Base-by-base conservation (phyloP, 2,113 vertebrate species). In the Pterocles gutturalis region DNA sequence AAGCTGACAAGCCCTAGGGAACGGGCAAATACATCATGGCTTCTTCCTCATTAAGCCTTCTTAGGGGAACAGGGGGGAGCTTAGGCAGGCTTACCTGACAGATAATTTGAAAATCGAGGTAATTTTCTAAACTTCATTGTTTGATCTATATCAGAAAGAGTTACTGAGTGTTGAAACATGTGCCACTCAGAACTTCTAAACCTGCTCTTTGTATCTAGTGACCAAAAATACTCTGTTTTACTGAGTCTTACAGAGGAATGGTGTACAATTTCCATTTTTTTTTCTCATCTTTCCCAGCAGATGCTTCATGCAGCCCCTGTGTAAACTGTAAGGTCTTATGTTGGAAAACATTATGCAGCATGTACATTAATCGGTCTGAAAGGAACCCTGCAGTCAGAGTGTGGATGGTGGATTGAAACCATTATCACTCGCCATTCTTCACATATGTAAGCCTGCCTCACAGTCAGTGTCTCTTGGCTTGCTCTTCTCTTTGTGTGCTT, bases 71-170 rank as follows among this genome's bases (percentile, higher is more conserved):
- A 82, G 41, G 5, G 2, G 11, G 25, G 28, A 60, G 6, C 5
- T 90, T 76, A 72, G 26, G n/a, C 17, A 90, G 31, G 11, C 2
- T 90, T 66, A 70, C 31, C n/a, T 73, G 11, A 58, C 0, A 76
- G 29, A 45, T 38, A 92, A 34, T n/a, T 18, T 61, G 53, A 69
- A 91, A 91, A 53, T 1, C 1, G 34, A 79, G 3, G 1, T 89
- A 71, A 66, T 96, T 89, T 87, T 79, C 75, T 87, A 51, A 90
- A 90, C 45, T 25, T 95, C 87, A 91, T 95, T 97, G 66, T 83
- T 97, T 97, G 78, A 91, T 82, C 62, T 65, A 5, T n/a, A 38
- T 58, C 61, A 80, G 67, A 24, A 70, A 83, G 33, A 38, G 18
- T 29, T 66, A 29, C 11, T n/a, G 41, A 41, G 3, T 19, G 10